Base-by-base conservation (phyloP, 1,140 invertebrate species). In the Holcopasites calliopsidis region DNA sequence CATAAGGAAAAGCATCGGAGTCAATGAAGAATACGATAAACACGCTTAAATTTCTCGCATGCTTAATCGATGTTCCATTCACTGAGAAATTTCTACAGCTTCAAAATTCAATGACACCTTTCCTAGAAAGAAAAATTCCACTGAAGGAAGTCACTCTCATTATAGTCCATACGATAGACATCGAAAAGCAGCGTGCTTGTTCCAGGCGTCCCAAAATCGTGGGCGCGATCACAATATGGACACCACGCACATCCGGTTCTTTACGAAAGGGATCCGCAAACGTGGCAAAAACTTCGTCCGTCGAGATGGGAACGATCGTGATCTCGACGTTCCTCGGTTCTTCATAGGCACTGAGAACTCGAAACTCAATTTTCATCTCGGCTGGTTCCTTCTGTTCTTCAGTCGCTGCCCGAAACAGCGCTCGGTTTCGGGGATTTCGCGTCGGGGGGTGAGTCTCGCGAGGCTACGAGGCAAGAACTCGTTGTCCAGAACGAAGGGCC, bases 401-500 rank as follows among this genome's bases (percentile, higher is more conserved):
- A 21, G 4, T 21, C 18, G 26, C 23, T 21, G 47, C 18, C 8
- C 21, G 28, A 23, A 8, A 47, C 38, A 42, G 35, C 8, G 7
- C 58, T 28, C 21, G 40, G 65, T 47, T 60, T 44, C 50, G 68
- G 49, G 42, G 23, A 23, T 13, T 26, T 21, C 5, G 40, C 26
- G 10, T 49, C 44, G 42, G 60, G 40, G 54, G 42, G 26, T n/a
- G 40, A 72, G 66, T 52, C 31, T 58, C 64, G 78, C 11, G 33
- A 42, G 16, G 61, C 28, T 21, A 54, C 64, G 65, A 79, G 76
- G 42, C 62, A 40, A 44, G 55, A 50, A 55, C 76, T 83, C 77
- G 62, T 83, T 76, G 71, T 71, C 68, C 21, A 38, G 61, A 69
- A 65, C 57, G 77, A 47, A 38, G 52, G 68, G 10, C 47, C 58